Conservation (phyloP, 2,888 invertebrate species). For the Eupithecia insigniata region DNA sequence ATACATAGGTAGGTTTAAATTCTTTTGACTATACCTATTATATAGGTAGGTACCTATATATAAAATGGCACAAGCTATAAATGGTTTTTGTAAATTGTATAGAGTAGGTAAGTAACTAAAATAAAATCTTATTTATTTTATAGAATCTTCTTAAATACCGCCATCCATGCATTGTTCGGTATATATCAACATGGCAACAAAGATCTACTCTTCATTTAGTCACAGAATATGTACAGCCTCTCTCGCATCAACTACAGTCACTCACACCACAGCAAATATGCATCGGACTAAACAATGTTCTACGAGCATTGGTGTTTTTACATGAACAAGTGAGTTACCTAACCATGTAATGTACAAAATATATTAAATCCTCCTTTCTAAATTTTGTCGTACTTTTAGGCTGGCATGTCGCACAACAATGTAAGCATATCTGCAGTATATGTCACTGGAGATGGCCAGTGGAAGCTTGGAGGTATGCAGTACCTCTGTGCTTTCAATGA, state of each 20-base stretch:
- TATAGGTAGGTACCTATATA: too few relatives aligned
- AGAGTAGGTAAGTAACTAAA: not conserved
- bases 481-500: conserved; percentile 89
- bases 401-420: conserved; percentile 92
- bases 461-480: conserved; percentile 95
- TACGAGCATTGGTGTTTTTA: conserved; percentile 92
- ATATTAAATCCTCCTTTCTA: not conserved
- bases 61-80: too few relatives aligned
- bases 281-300: conserved; percentile 91
- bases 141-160: conserved; percentile 94
- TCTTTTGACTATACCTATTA: too few relatives aligned
- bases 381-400: conserved; percentile 71
- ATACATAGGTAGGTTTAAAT: not conserved
- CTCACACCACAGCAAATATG: conserved; percentile 92
- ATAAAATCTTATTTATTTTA: conserved; percentile 48
- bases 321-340: conserved; percentile 87
- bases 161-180: conserved; percentile 93
- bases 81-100: not conserved
- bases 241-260: conserved; percentile 86
- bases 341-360: not conserved
- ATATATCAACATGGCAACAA: conserved; percentile 91
- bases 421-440: conserved; percentile 91
- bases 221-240: conserved; percentile 92
- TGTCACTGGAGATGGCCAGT: conserved; percentile 91
- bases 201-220: conserved; percentile 90